A percentile compares a stretch with the other conserved stretches of the same genome.
phyloP scores from a whole-genome alignment of 1,140 invertebrate genomes.

The Dinoponera quadriceps region DNA sequence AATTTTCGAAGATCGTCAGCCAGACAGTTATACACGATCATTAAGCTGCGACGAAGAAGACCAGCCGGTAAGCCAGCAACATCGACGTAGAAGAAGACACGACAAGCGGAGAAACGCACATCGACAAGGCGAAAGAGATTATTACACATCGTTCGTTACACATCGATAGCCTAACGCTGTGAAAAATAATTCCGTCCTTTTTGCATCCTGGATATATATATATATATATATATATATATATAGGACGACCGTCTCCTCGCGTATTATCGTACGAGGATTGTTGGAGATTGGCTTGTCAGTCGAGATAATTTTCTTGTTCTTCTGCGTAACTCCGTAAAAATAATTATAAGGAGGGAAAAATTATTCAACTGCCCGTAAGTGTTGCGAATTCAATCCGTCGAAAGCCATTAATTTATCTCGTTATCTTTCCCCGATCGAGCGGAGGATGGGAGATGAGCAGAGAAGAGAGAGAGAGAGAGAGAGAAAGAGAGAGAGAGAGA shows the following conservation, averaged over 20 bases:
- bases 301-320: constrained; percentile 8
- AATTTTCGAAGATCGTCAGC: constrained; percentile 61
- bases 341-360: neutral
- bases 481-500: constrained; percentile 37
- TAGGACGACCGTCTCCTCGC: constrained; percentile 33
- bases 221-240: too few relatives aligned
- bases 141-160: constrained; percentile 8
- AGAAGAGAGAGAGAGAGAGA: constrained; percentile 33
- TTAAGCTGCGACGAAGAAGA: constrained; percentile 54
- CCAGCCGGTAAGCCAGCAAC: constrained; percentile 54
- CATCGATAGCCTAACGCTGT: constrained; percentile 2
- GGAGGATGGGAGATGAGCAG: neutral
- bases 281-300: constrained; percentile 26
- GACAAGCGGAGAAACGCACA: constrained; percentile 54
- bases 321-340: constrained; percentile 18
- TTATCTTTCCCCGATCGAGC: neutral
- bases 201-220: constrained; percentile 10
- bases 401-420: constrained; percentile 1
- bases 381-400: neutral
- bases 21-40: constrained; percentile 43
- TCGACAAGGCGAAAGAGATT: constrained; percentile 55
- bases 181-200: constrained; percentile 23
- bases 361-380: neutral
- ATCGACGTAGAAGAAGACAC: constrained; percentile 56
- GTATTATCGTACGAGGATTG: constrained; percentile 37